Evolutionary conservation across 2,113 vertebrate species (phyloP).

Genomic region (Silurus meridionalis): DNA sequence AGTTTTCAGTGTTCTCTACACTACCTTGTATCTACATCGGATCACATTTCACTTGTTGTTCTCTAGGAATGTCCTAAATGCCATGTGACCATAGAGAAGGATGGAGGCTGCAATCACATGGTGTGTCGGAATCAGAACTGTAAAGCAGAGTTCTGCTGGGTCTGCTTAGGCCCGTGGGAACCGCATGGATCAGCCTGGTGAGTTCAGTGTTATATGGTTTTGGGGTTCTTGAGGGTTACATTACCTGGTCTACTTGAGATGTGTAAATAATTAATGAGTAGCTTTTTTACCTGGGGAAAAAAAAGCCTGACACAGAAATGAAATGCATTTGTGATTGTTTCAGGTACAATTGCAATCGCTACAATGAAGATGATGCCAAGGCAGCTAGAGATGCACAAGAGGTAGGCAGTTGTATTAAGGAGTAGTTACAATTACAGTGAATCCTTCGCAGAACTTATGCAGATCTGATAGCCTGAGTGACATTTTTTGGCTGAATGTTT

Average conservation of each 20-base stretch:
- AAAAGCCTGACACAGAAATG: neutral
- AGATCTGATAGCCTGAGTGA: neutral
- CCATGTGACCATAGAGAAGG: constrained; percentile 99
- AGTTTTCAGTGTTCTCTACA: neutral
- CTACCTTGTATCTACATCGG: neutral
- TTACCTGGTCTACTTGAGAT: neutral
- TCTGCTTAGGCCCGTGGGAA: constrained; percentile 98
- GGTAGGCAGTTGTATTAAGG: constrained; percentile 67
- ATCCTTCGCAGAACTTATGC: neutral
- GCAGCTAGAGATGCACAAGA: constrained; percentile 98
- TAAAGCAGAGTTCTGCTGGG: constrained; percentile 99
- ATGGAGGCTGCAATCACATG: constrained; percentile 99
- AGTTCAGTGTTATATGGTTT: constrained; percentile 47
- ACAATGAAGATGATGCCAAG: constrained; percentile 99
- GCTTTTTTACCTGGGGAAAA: neutral
- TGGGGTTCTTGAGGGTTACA: neutral
- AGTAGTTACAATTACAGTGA: neutral
- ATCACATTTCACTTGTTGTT: constrained; percentile 11
- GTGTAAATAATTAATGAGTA: constrained; percentile 3
- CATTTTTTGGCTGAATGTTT: neutral
- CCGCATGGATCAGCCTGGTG: constrained; percentile 98
- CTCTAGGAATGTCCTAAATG: constrained; percentile 98
- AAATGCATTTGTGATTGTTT: neutral
- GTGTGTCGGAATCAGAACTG: constrained; percentile 99
- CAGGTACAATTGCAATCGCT: constrained; percentile 99